Conservation (phyloP, 2,797 vertebrate species). For the Schizopygopsis malacanthus region DNA sequence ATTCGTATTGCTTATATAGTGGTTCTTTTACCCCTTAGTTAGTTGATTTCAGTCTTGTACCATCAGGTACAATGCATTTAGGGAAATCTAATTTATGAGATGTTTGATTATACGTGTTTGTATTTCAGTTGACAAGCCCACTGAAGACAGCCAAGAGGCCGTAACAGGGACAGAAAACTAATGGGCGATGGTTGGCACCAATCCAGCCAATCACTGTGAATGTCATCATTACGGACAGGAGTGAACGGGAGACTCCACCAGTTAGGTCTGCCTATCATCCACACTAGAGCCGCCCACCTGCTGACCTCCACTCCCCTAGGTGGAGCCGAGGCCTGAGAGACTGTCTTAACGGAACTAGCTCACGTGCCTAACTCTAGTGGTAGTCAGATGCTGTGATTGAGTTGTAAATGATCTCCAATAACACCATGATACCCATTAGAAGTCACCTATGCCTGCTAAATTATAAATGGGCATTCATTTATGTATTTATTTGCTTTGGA, state of each 20-base stretch:
- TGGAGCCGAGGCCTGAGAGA: conserved; percentile 58
- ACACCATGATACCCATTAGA: conserved; percentile 45
- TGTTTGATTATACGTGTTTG: background rate
- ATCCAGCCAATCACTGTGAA: conserved; percentile 60
- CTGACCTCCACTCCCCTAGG: conserved; percentile 57
- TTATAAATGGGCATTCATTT: conserved; percentile 30
- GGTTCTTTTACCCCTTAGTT: background rate
- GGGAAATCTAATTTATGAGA: background rate
- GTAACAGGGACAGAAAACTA: conserved; percentile 53
- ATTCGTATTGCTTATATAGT: background rate
- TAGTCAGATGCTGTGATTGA: conserved; percentile 65
- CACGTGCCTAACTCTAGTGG: conserved; percentile 66
- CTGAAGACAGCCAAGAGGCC: conserved; percentile 57
- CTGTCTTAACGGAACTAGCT: conserved; percentile 61
- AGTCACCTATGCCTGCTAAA: conserved; percentile 42
- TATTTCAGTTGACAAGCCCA: conserved; percentile 55
- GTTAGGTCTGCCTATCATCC: conserved; percentile 57
- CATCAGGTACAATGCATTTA: background rate
- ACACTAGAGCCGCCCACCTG: conserved; percentile 59
- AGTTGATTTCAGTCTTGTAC: background rate
- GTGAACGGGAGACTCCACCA: conserved; percentile 55
- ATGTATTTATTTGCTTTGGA: conserved; percentile 58
- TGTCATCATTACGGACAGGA: conserved; percentile 56
- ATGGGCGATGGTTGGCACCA: conserved; percentile 43
- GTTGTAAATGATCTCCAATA: conserved; percentile 51